phyloP scores from a whole-genome alignment of 2,797 vertebrate species.

The Anisognathus igniventris region DNA sequence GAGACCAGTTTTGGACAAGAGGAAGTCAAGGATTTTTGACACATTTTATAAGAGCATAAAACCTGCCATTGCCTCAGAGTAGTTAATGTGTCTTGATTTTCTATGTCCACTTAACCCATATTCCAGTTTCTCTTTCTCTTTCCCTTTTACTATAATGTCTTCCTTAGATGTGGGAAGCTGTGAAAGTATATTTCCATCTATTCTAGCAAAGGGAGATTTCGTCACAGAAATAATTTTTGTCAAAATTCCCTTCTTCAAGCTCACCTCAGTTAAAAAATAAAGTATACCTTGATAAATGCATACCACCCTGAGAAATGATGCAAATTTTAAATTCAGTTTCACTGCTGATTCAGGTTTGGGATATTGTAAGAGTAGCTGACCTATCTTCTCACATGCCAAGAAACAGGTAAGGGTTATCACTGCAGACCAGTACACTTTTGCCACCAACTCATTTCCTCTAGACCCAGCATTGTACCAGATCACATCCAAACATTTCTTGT shows the following conservation, averaged over 20 bases:
- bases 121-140: neutral
- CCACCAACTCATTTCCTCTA: neutral
- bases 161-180: neutral
- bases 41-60: neutral
- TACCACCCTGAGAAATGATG: neutral
- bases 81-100: neutral
- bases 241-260: neutral
- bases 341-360: neutral
- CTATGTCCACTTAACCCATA: neutral
- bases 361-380: neutral
- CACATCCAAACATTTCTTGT: neutral
- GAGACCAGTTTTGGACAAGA: neutral
- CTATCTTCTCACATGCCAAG: neutral
- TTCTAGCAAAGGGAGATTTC: neutral
- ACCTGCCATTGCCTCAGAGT: rapidly evolving
- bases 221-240: rapidly evolving
- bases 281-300: neutral
- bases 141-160: neutral
- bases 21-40: neutral
- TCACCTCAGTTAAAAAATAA: neutral
- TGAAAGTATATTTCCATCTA: neutral
- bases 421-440: neutral
- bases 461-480: neutral
- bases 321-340: neutral
- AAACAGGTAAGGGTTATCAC: no score